Conservation (phyloP, 2,113 vertebrate genomes). For the Cardinalis cardinalis region DNA sequence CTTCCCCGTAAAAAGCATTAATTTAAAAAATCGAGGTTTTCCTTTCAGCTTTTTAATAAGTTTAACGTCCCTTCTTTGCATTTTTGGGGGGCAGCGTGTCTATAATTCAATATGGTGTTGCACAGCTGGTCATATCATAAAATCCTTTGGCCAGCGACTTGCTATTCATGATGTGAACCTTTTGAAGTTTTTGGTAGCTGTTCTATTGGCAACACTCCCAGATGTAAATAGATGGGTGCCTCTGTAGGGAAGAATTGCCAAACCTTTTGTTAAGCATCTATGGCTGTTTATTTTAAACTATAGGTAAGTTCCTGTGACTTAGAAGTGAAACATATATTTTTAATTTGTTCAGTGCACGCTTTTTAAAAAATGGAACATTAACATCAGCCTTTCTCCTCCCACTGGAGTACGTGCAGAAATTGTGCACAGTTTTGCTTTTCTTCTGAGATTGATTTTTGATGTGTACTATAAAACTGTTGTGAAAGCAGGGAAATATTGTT, state of each 20-base stretch:
- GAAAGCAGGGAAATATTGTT: neutral
- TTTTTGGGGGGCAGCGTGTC: neutral
- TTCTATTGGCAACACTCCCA: constrained; percentile 35
- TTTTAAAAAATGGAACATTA: neutral
- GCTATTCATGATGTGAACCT: constrained; percentile 22
- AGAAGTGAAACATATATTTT: neutral
- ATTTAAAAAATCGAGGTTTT: neutral
- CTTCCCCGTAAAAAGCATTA: neutral
- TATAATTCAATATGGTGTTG: neutral
- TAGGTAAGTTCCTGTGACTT: constrained; percentile 9
- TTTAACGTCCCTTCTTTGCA: neutral
- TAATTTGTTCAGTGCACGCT: fast-evolving
- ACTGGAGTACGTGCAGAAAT: neutral
- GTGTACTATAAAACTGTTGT: neutral
- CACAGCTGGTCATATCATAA: constrained; percentile 38
- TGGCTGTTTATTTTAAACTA: neutral
- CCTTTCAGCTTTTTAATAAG: neutral
- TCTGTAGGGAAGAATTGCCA: neutral
- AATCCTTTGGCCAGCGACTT: constrained; percentile 33
- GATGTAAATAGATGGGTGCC: constrained; percentile 37
- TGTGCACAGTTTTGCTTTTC: neutral
- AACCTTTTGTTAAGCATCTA: constrained; percentile 19
- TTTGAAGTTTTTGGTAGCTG: constrained; percentile 63
- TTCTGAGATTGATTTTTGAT: neutral
- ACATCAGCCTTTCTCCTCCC: neutral